Conservation (phyloP, 2,113 vertebrate genomes). For the Malurus cyaneus region DNA sequence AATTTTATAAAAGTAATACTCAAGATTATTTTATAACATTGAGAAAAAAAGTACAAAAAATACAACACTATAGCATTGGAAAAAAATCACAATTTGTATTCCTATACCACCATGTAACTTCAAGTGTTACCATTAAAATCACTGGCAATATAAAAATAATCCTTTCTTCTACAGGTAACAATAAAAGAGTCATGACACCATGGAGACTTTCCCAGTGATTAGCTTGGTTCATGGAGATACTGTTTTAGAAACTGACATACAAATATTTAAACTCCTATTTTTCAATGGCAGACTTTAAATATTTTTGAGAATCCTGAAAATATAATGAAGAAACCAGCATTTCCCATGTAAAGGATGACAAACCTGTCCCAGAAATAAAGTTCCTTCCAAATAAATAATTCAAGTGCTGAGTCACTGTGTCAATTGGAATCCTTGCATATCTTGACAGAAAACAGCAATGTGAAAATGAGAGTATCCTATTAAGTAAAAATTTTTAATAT, state of each 20-base stretch:
- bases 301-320: constrained; percentile 12
- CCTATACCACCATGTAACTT: background rate
- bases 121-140: background rate
- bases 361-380: background rate
- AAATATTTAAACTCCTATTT: background rate
- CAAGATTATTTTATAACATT: background rate
- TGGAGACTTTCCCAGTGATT: background rate
- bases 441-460: background rate
- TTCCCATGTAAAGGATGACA: background rate
- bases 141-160: background rate
- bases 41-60: background rate
- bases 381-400: background rate
- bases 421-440: background rate
- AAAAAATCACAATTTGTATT: background rate
- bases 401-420: background rate
- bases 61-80: background rate
- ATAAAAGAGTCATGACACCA: background rate
- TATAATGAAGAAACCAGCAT: background rate
- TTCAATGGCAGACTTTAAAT: background rate
- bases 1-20: background rate
- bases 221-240: background rate
- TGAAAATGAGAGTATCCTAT: background rate
- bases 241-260: background rate
- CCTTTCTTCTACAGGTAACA: background rate
- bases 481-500: background rate